Evolutionary conservation across 2,888 invertebrate species (phyloP).

Genomic region (Patella caerulea): DNA sequence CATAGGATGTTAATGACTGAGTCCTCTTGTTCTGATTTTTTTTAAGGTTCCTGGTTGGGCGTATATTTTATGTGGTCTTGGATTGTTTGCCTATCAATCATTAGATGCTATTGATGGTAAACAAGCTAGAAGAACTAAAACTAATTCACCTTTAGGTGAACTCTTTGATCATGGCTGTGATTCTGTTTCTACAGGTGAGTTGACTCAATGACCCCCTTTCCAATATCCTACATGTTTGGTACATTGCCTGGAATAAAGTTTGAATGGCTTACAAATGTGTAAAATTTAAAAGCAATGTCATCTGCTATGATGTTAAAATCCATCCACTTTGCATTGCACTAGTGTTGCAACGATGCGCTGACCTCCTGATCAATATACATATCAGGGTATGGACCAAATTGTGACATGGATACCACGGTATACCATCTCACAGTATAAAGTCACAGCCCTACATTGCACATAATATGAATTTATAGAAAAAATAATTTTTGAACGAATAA

Average conservation of each 20-base stretch:
- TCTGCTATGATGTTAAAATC: too few species aligned
- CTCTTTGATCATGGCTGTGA: conserved; percentile 99
- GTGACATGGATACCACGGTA: too few species aligned
- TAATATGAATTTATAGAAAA: too few species aligned
- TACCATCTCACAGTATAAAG: too few species aligned
- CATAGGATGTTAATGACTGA: too few species aligned
- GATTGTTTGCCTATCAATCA: conserved; percentile 96
- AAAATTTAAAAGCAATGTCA: neutral
- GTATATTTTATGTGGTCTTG: conserved; percentile 90
- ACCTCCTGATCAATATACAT: too few species aligned
- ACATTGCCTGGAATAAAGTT: neutral
- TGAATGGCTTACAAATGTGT: neutral
- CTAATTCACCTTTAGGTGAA: conserved; percentile 94
- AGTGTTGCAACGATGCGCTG: too few species aligned
- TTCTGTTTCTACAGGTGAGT: conserved; percentile 86
- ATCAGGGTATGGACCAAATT: too few species aligned
- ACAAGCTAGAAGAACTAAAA: conserved; percentile 94
- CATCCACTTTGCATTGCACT: too few species aligned
- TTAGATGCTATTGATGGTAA: conserved; percentile 99
- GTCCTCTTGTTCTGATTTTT: conserved; percentile 38
- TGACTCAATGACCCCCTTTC: neutral
- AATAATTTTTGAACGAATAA: too few species aligned
- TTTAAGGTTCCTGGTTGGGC: conserved; percentile 90
- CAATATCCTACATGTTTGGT: neutral
- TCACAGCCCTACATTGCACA: too few species aligned